These are phyloP conservation scores for Chromoteleia sp. DNA, from an alignment of 2,888 invertebrate genomes.

Conservation along the genomic window DNA sequence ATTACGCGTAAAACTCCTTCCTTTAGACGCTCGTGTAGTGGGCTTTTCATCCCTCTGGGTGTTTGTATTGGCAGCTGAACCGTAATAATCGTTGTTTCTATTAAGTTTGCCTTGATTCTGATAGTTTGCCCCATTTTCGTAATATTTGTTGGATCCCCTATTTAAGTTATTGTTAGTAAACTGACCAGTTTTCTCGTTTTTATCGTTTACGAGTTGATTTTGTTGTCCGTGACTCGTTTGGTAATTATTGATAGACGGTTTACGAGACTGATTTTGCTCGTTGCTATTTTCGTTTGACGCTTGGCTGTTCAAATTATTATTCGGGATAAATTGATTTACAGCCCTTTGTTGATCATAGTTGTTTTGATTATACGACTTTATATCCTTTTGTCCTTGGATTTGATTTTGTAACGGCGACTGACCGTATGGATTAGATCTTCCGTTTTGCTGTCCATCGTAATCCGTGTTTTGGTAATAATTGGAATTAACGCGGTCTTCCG, in stretches of 20 bases:
- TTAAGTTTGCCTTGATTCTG: slow-evolving; percentile 70
- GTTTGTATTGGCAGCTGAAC: slow-evolving; percentile 73
- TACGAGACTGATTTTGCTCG: slow-evolving; percentile 67
- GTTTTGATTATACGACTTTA: slow-evolving; percentile 73
- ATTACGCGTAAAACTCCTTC: slow-evolving; percentile 72
- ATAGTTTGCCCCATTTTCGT: slow-evolving; percentile 57
- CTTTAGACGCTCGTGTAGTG: slow-evolving; percentile 70
- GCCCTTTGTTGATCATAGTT: slow-evolving; percentile 70
- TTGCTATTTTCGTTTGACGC: slow-evolving; percentile 62
- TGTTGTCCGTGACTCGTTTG: slow-evolving; percentile 72
- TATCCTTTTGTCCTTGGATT: slow-evolving; percentile 74
- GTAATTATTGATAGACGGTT: slow-evolving; percentile 69
- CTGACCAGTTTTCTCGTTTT: slow-evolving; percentile 71
- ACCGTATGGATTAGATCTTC: slow-evolving; percentile 79
- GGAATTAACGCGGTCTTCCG: slow-evolving; percentile 71
- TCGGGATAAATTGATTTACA: slow-evolving; percentile 60
- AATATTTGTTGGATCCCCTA: slow-evolving; percentile 69
- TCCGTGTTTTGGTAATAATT: slow-evolving; percentile 76
- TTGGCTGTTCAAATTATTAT: slow-evolving; percentile 66
- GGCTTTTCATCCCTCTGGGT: slow-evolving; percentile 74
- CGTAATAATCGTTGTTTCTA: slow-evolving; percentile 73
- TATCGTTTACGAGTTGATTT: slow-evolving; percentile 73
- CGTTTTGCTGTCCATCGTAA: slow-evolving; percentile 81
- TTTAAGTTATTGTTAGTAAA: slow-evolving; percentile 72
- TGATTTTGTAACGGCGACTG: slow-evolving; percentile 77